phyloP scores from a whole-genome alignment of 2,113 vertebrate genomes.

The Oreamnos americanus region DNA sequence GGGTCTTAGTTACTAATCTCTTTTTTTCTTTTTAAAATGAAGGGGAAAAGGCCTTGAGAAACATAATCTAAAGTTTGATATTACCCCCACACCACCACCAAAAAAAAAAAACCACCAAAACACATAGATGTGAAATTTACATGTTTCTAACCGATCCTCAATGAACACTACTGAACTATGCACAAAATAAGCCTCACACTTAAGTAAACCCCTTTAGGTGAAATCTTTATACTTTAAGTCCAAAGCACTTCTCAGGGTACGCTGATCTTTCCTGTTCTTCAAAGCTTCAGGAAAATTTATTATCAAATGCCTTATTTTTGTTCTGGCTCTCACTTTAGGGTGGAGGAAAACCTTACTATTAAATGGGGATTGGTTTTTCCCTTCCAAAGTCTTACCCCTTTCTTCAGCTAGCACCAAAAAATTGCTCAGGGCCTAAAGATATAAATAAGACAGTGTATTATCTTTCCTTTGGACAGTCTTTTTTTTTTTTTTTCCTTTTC shows the following conservation, averaged over 20 bases:
- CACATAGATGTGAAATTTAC: neutral
- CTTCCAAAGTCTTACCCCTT: neutral
- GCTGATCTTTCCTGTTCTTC: conserved; percentile 14
- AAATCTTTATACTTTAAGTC: neutral
- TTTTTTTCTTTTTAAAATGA: neutral
- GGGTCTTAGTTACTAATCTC: neutral
- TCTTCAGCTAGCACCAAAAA: neutral
- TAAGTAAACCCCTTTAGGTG: neutral
- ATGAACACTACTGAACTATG: conserved; percentile 15
- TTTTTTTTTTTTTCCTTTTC: neutral
- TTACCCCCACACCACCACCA: neutral
- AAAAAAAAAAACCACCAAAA: neutral
- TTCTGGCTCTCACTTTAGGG: neutral
- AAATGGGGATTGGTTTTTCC: neutral
- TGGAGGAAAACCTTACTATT: neutral
- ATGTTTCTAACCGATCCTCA: neutral
- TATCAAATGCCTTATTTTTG: neutral
- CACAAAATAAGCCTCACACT: neutral
- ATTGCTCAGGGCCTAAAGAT: neutral
- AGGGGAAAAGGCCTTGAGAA: neutral
- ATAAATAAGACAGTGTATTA: neutral
- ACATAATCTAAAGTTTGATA: neutral
- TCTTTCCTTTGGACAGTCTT: neutral
- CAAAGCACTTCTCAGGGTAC: neutral
- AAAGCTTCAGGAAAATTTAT: conserved; percentile 23